These are phyloP conservation scores for Teleopsis dalmanni DNA, from an alignment of 1,140 invertebrate species.

Conservation along the genomic window DNA sequence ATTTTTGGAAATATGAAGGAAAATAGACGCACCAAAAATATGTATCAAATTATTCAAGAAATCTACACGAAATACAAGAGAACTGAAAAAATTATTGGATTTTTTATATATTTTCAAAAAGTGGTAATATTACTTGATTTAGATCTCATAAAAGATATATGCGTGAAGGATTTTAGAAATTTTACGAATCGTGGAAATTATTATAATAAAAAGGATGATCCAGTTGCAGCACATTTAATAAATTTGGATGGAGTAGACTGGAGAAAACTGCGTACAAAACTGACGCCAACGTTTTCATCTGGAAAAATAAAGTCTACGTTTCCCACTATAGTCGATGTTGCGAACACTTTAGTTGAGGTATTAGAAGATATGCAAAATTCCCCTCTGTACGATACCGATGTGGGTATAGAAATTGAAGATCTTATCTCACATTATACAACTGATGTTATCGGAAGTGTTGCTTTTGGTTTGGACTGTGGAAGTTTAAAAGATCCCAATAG, in stretches of 20 bases:
- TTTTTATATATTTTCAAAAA: conserved; percentile 18
- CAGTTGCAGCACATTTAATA: conserved; percentile 45
- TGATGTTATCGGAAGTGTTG: conserved; percentile 53
- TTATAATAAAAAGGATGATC: conserved; percentile 45
- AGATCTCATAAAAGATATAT: conserved; percentile 52
- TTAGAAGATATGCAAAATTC: conserved; percentile 20
- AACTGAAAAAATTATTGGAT: conserved; percentile 20
- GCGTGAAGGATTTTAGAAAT: conserved; percentile 51
- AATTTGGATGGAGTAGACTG: conserved; percentile 46
- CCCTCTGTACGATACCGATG: background rate
- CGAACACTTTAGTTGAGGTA: conserved; percentile 29
- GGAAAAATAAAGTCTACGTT: conserved; percentile 52
- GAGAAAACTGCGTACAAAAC: conserved; percentile 48
- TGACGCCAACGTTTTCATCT: conserved; percentile 52
- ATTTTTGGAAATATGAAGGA: conserved; percentile 32
- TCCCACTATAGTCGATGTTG: conserved; percentile 33
- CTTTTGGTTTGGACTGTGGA: conserved; percentile 53
- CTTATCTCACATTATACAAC: conserved; percentile 49
- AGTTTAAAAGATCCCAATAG: conserved; percentile 49
- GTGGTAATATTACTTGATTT: conserved; percentile 43
- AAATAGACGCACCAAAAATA: conserved; percentile 13
- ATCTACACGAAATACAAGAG: conserved; percentile 36
- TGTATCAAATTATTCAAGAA: conserved; percentile 18
- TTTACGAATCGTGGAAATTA: conserved; percentile 47
- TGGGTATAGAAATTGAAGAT: conserved; percentile 35